phyloP scores from a whole-genome alignment of 2,888 invertebrate species.

The Diploptera punctata region DNA sequence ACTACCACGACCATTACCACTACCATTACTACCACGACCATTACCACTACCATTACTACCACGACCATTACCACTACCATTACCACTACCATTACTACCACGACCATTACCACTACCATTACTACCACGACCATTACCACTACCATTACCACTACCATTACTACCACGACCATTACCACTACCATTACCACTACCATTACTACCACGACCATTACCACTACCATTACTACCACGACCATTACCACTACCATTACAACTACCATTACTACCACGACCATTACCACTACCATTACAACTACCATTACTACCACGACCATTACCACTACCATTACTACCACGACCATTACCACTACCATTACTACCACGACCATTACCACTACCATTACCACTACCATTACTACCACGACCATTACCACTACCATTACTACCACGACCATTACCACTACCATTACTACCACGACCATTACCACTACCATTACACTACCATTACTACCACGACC shows the following conservation, averaged over 20 bases:
- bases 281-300: neutral
- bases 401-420: neutral
- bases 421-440: constrained; percentile 5
- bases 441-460: neutral
- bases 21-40: no score
- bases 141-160: neutral
- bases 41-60: neutral
- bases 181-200: neutral
- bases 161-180: neutral
- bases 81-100: neutral
- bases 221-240: no score
- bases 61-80: neutral
- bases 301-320: neutral
- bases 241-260: neutral
- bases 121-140: neutral
- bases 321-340: neutral
- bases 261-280: neutral
- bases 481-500: neutral
- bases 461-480: neutral
- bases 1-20: no score
- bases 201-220: neutral
- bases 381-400: neutral
- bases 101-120: neutral
- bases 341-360: neutral
- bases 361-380: neutral